These are phyloP conservation scores for Phenganax stokvisi DNA, from an alignment of 92 coral and sea anemone species.

Conservation along the genomic window DNA sequence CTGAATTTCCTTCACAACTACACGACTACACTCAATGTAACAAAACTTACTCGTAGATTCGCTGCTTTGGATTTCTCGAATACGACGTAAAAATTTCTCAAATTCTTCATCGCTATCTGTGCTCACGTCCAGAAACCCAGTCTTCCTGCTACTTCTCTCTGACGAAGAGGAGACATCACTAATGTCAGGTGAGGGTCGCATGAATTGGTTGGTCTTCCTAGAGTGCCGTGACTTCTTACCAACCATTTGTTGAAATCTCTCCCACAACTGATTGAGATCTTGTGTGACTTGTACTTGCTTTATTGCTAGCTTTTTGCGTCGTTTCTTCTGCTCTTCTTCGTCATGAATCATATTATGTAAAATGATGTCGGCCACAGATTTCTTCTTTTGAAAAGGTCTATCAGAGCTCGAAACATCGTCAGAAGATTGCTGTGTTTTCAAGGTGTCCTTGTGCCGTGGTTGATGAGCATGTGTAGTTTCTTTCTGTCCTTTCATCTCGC, in stretches of 20 bases:
- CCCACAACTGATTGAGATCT: slow-evolving; percentile 67
- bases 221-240: slow-evolving; percentile 46
- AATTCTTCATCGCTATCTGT: slow-evolving; percentile 41
- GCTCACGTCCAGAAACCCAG: not conserved
- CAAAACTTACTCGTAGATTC: slow-evolving; percentile 3
- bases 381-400: not conserved
- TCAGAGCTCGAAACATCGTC: no score
- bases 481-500: not conserved
- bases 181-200: slow-evolving; percentile 15
- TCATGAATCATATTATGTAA: slow-evolving; percentile 29
- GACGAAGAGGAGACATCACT: slow-evolving; percentile 5
- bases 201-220: slow-evolving; percentile 16
- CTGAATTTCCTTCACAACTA: no score
- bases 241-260: slow-evolving; percentile 60
- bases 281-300: slow-evolving; percentile 26
- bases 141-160: not conserved
- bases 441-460: not conserved
- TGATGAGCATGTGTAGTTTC: not conserved
- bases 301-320: slow-evolving; percentile 26
- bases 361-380: slow-evolving; percentile 36
- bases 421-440: no score
- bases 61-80: slow-evolving; percentile 38
- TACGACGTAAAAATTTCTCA: slow-evolving; percentile 32
- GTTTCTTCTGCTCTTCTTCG: slow-evolving; percentile 28
- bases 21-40: not conserved